These are phyloP conservation scores for Sula dactylatra DNA, from an alignment of 2,113 vertebrate species.

Conservation along the genomic window DNA sequence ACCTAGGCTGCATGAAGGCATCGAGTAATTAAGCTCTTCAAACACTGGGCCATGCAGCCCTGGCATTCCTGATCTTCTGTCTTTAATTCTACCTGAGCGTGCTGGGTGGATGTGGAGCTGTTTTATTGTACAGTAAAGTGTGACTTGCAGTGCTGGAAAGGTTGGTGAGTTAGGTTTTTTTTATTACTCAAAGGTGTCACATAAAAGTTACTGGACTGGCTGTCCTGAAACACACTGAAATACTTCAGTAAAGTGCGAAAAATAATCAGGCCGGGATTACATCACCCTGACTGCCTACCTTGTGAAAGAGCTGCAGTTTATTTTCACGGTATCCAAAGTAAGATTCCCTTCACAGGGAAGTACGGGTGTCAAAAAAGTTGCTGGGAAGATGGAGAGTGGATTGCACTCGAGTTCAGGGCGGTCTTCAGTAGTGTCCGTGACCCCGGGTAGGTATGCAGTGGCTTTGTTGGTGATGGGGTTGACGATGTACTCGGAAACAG, in stretches of 20 bases:
- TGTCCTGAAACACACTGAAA: background rate
- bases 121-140: fast-evolving
- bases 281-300: background rate
- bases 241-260: background rate
- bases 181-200: background rate
- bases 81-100: fast-evolving
- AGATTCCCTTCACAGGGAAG: constrained; percentile 32
- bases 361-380: background rate
- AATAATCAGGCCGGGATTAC: fast-evolving
- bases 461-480: background rate
- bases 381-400: background rate
- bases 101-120: background rate
- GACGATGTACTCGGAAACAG: background rate
- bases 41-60: fast-evolving
- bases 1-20: background rate
- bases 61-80: background rate
- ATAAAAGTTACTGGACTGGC: fast-evolving
- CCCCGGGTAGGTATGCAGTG: background rate
- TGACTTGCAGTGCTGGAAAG: no score
- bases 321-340: constrained; percentile 63
- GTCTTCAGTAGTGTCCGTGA: background rate
- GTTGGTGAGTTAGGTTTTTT: background rate
- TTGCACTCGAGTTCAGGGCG: background rate
- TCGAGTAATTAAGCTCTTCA: background rate
- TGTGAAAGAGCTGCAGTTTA: constrained; percentile 1